Evolutionary conservation across 2,797 vertebrate species (phyloP).

Genomic region (Bradypodion ventrale): DNA sequence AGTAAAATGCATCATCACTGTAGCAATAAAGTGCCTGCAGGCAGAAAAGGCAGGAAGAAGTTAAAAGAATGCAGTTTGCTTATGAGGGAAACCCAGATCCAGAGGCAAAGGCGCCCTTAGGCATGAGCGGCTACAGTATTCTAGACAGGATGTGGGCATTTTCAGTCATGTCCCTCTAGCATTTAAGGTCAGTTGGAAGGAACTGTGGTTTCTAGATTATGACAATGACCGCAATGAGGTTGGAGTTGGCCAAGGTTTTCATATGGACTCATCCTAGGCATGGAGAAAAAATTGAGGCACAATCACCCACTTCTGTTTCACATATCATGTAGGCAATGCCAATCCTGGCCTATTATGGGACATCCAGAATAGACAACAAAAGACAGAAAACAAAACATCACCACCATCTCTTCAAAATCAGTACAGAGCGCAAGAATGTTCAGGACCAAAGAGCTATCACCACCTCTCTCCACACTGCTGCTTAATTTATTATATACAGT

Average conservation of each 20-base stretch:
- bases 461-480: constrained; percentile 33
- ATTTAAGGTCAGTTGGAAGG: neutral
- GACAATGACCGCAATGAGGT: neutral
- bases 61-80: no score
- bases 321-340: neutral
- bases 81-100: neutral
- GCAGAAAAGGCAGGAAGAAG: no score
- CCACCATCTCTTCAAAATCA: constrained; percentile 7
- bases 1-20: neutral
- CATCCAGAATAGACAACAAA: neutral
- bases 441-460: constrained; percentile 55
- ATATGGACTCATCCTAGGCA: neutral
- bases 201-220: neutral
- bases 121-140: neutral
- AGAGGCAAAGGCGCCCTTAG: neutral
- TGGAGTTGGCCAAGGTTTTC: neutral
- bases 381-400: constrained; percentile 8
- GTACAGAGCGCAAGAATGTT: constrained; percentile 22
- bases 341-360: neutral
- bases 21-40: no score
- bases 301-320: neutral
- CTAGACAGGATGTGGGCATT: no score
- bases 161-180: no score
- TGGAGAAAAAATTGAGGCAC: neutral
- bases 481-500: constrained; percentile 55